Evolutionary conservation across 2,888 invertebrate species (phyloP).

Genomic region (Abrostola tripartita): DNA sequence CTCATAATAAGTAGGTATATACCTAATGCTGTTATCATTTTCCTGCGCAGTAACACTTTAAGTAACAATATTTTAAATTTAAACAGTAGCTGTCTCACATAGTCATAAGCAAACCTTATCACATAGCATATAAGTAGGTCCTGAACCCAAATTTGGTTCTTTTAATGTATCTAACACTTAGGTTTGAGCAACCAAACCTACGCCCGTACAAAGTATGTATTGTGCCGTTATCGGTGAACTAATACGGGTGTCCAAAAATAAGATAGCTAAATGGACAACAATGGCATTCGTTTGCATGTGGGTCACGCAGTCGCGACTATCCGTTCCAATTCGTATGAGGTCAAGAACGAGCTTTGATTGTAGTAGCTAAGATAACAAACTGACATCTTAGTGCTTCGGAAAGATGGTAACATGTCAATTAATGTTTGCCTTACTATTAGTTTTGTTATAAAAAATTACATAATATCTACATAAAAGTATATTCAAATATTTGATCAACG

Average conservation of each 20-base stretch:
- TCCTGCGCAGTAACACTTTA: too few relatives aligned
- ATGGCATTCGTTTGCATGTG: constrained; percentile 39
- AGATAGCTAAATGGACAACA: constrained; percentile 34
- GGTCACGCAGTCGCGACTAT: constrained; percentile 50
- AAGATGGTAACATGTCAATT: constrained; percentile 15
- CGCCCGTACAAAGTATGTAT: constrained; percentile 29
- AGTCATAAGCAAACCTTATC: too few relatives aligned
- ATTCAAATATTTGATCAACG: too few relatives aligned
- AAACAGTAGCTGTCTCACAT: too few relatives aligned
- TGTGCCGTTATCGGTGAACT: constrained; percentile 44
- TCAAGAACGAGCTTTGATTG: constrained; percentile 39
- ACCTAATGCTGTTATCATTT: too few relatives aligned
- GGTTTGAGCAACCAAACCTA: constrained; percentile 13
- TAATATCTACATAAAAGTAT: too few relatives aligned
- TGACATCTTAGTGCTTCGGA: constrained; percentile 18
- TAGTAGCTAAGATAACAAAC: constrained; percentile 34
- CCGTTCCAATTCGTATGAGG: constrained; percentile 47
- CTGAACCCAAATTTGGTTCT: constrained; percentile 1
- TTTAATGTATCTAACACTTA: constrained; percentile 3
- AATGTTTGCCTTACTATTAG: not conserved
- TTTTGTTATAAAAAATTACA: too few relatives aligned
- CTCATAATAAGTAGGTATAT: too few relatives aligned
- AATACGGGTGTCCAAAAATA: constrained; percentile 48
- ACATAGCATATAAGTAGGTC: constrained; percentile 1
- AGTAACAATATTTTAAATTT: too few relatives aligned